Evolutionary conservation across 2,113 vertebrate genomes (phyloP).

Genomic region (Crypturellus undulatus): DNA sequence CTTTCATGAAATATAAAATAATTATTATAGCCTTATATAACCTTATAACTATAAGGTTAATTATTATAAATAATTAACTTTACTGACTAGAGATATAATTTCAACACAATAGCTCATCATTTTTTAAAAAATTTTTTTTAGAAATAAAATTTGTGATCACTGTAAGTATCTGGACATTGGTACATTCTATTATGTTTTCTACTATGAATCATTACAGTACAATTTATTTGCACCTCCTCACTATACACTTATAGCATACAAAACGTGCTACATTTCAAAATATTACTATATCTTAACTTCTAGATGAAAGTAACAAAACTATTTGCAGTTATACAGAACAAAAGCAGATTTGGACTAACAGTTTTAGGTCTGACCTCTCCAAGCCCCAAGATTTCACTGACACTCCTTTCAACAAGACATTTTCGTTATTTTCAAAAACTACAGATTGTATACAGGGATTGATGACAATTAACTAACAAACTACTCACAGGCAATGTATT

Average conservation of each 20-base stretch:
- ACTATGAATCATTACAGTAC: not conserved
- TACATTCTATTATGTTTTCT: not conserved
- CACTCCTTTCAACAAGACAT: not conserved
- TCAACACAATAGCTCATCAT: not conserved
- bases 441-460: not conserved
- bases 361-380: not conserved
- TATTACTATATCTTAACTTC: not conserved
- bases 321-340: not conserved
- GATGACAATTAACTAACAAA: not conserved
- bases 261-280: not conserved
- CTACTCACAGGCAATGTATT: slow-evolving; percentile 91
- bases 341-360: not conserved
- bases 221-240: not conserved
- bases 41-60: too few relatives aligned
- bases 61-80: not conserved
- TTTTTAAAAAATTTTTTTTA: not conserved
- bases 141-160: not conserved
- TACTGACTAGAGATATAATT: not conserved
- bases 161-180: not conserved
- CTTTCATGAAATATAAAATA: not conserved
- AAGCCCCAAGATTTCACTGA: not conserved
- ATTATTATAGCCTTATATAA: not conserved
- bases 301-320: not conserved
- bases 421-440: not conserved
- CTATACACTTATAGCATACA: not conserved